Base-by-base conservation (phyloP, 2,113 vertebrate species). In the Rhegmatorhina hoffmannsi region DNA sequence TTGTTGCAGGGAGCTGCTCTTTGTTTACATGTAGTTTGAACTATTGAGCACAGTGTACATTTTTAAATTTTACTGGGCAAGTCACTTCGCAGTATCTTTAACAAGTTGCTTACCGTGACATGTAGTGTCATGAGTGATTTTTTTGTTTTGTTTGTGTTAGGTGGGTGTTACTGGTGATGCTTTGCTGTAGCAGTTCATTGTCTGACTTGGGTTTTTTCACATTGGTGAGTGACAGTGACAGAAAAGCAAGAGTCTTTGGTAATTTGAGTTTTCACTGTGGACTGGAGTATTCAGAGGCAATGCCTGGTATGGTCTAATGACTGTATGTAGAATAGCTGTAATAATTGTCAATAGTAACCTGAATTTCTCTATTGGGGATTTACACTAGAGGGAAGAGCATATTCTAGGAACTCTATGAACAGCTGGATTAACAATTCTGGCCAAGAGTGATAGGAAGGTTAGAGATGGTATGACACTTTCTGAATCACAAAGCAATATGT, bases 401-500 rank as follows among this genome's bases (percentile, higher is more conserved):
- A 79, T 92, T 94, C 92, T 94, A 95, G 93, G 94, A 97, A 96
- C 69, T 95, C 90, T 89, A 75, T 68, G 24, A 89, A 56, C 59
- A 78, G 82, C 75, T 93, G 91, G 85, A 56, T 55, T 55, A 69
- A 92, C 55, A 69, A 24, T 83, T 74, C 85, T 68, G 90, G 91
- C 74, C 58, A 78, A 90, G 93, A 89, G 86, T 33, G 55, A 84
- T 59, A n/a, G 89, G 95, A 95, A 68, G 52, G 52, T 93, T 93
- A 90, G 89, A 90, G 92, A 78, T 1, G 72, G 66, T 60, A 21
- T 74, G 56, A 83, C 44, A 14, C 55, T 95, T 95, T 94, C 84
- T 94, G 91, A 95, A 77, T 93, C 85, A 87, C 96, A 96, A 91
- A 97, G 85, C 94, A 96, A 96, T 95, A 94, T 66, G 83, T 95